Base-by-base conservation (phyloP, 2,797 vertebrate genomes). In the Acrossocheilus wenchowensis region DNA sequence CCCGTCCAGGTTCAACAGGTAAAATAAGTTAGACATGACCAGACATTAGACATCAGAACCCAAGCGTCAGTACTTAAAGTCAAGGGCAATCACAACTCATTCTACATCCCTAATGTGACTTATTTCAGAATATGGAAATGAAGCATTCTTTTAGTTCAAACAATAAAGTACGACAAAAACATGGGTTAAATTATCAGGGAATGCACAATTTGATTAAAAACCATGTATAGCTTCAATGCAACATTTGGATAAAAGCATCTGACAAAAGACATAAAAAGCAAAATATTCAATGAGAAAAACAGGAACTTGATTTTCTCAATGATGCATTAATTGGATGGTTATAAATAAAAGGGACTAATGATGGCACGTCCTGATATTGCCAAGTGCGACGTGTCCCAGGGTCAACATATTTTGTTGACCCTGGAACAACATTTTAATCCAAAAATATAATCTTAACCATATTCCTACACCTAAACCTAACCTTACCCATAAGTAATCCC, bases 1-100 rank as follows among this genome's bases (percentile, higher is more conserved):
- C 64, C 39, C 0, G 39, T 86, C 45, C 15, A 91, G 57, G 90
- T 93, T 73, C 80, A 89, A 23, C 75, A 92, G 91, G 92, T 93
- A 89, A 86, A 83, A 57, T 39, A 7, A 39, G 34, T 39, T 21
- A 36, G 64, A 68, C 30, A 36, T 19, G 30, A 36, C 14, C 30
- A 36, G 12, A 66, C 6, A 17, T 66, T 15, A 66, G 12, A 66
- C 6, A 17, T 66, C 6, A 66, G 14, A 68, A 36, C 15, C 10
- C 66, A 9, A 21, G 66, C 66, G 1, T 39, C 66, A 68, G 66
- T 68, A 68, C 17, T 68, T 36, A 36, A 36, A 36, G 34, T 8
- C 34, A 36, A 68, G 34, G 30, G 30, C 30, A 36, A 36, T 34
- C 30, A 7, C 64, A 68, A 68, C 15, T 4, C 15, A 17, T 8